A percentile compares a stretch with the other conserved stretches of the same genome.
Conservation (phyloP, 2,888 invertebrate genomes). For the Acrobasis consociella region DNA sequence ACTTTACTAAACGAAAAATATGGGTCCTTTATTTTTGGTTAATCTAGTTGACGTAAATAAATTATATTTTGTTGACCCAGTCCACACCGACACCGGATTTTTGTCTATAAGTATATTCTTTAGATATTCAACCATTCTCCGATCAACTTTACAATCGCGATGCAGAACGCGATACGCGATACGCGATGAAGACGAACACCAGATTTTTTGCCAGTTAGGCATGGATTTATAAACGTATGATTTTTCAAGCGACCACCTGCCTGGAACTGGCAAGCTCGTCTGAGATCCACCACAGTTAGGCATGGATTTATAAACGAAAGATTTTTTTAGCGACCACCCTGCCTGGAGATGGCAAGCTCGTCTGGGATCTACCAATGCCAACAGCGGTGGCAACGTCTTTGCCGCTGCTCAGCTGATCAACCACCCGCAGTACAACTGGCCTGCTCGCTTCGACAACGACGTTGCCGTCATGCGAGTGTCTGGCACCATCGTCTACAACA, state of each 20-base stretch:
- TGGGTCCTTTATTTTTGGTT: too few relatives aligned
- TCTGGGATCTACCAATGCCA: conserved; percentile 42
- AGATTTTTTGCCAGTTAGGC: too few relatives aligned
- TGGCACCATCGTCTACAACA: conserved; percentile 30
- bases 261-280: conserved; percentile 37
- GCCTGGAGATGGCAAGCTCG: conserved; percentile 37
- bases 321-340: conserved; percentile 21
- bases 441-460: conserved; percentile 43
- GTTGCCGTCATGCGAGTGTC: conserved; percentile 44
- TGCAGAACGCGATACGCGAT: too few relatives aligned
- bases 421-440: conserved; percentile 39
- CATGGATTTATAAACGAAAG: background rate
- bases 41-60: too few relatives aligned
- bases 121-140: too few relatives aligned
- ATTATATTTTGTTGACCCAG: too few relatives aligned
- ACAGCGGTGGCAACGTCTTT: conserved; percentile 44
- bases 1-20: too few relatives aligned
- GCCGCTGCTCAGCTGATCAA: conserved; percentile 29
- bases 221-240: too few relatives aligned
- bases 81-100: too few relatives aligned
- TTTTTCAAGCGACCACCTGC: conserved; percentile 24
- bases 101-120: too few relatives aligned
- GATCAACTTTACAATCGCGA: too few relatives aligned
- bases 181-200: too few relatives aligned
- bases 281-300: conserved; percentile 38